A percentile compares a stretch with the other conserved stretches of the same genome.
These are phyloP conservation scores for Coboldia fuscipes DNA, from an alignment of 1,140 invertebrate species.

Conservation along the genomic window DNA sequence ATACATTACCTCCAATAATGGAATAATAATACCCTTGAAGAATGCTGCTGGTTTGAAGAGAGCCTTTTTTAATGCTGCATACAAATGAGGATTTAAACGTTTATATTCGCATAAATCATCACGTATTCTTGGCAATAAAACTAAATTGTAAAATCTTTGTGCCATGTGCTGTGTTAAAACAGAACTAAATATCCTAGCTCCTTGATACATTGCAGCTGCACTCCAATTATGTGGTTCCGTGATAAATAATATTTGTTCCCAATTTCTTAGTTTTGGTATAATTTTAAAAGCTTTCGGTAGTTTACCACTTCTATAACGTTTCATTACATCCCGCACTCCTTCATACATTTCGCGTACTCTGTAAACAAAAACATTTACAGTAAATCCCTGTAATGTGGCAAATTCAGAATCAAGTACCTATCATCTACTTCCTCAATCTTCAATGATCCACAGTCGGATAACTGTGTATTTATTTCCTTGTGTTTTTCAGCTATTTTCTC, in stretches of 20 bases:
- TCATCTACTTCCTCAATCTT: constrained; percentile 55
- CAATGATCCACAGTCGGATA: constrained; percentile 51
- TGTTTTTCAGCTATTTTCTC: constrained; percentile 86
- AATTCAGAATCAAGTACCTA: background rate
- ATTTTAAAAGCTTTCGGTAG: constrained; percentile 97
- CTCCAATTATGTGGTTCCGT: constrained; percentile 72
- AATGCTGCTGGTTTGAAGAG: constrained; percentile 96
- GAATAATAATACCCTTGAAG: constrained; percentile 91
- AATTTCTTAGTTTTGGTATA: constrained; percentile 78
- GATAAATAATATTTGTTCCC: constrained; percentile 88
- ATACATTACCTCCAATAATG: constrained; percentile 54
- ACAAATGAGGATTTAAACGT: constrained; percentile 89
- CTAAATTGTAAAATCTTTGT: constrained; percentile 87
- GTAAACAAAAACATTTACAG: constrained; percentile 6
- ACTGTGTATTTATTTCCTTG: constrained; percentile 70
- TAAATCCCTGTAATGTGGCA: background rate
- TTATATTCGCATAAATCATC: constrained; percentile 94
- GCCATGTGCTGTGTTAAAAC: constrained; percentile 93
- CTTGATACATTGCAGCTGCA: constrained; percentile 77
- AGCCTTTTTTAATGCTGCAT: constrained; percentile 81
- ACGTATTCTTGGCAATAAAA: constrained; percentile 75
- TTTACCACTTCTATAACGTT: constrained; percentile 85
- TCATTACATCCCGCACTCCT: constrained; percentile 66
- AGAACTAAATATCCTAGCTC: constrained; percentile 71
- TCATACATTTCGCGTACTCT: constrained; percentile 63